Conservation (phyloP, 2,888 invertebrate genomes). For the Apantesis nais region DNA sequence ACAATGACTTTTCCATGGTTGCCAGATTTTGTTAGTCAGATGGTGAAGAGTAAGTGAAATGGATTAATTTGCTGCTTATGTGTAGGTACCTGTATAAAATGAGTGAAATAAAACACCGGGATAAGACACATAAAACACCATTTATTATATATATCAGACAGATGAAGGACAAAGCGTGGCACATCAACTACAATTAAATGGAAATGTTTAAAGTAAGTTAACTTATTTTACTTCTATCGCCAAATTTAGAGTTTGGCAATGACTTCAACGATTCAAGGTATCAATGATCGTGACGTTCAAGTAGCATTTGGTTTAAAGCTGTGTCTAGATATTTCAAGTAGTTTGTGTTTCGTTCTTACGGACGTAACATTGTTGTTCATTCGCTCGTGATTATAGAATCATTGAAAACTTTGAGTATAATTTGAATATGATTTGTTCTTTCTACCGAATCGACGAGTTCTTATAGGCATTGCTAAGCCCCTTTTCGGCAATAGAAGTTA, state of each 20-base stretch:
- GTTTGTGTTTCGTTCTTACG: background rate
- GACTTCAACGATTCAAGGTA: background rate
- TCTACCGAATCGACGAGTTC: background rate
- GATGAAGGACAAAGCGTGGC: slow-evolving; percentile 33
- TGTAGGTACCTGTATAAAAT: background rate
- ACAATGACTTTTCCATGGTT: no score
- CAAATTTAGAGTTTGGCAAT: slow-evolving; percentile 1
- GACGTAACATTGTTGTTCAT: background rate
- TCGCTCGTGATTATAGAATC: background rate
- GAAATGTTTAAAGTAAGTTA: slow-evolving; percentile 24
- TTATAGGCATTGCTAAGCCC: background rate
- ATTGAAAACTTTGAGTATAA: background rate
- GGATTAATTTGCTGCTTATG: background rate
- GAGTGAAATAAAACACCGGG: slow-evolving; percentile 19
- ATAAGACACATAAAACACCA: slow-evolving; percentile 53
- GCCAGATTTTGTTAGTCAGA: no score
- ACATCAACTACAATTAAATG: slow-evolving; percentile 30
- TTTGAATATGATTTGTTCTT: background rate
- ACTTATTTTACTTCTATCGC: slow-evolving; percentile 13
- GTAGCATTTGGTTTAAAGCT: background rate
- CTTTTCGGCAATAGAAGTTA: background rate
- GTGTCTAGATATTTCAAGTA: background rate
- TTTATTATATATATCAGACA: slow-evolving; percentile 50
- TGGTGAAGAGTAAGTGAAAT: background rate
- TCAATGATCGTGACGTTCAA: background rate